Evolutionary conservation across 2,797 vertebrate genomes (phyloP), one percentile per base, ranked within the genome.

Genomic region (Odontamblyopus lacepedii): DNA sequence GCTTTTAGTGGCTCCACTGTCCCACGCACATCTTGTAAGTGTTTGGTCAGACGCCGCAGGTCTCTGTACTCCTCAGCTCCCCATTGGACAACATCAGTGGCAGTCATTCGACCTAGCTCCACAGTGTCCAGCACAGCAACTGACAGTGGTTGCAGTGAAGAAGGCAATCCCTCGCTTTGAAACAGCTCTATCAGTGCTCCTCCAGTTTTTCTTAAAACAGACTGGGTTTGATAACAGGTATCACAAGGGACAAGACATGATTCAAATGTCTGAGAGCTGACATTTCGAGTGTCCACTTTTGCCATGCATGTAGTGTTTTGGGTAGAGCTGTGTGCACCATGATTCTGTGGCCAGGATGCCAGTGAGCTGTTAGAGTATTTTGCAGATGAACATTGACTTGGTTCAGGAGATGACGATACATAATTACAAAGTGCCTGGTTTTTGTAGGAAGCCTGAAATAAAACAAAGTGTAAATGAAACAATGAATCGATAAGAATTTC

Each of bases 131-230:
- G 91, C 41, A 95, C 78, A 30, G 85, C 87, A 41, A 76, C 90
- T 71, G 94, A 88, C 71, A 97, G 94, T 26, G 80, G 92, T 90
- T 93, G 87, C 55, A 98, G 92, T 30, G 96, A 95, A 0, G 95
- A 99, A 48, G 96, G 95, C 81, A 99, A 89, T 70, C 96, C 96
- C 83, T 98, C 95, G 61, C 88, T 92, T 85, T 78, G 90, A 78
- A 97, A 96, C 76, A 99, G 80, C 63, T 88, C 77, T 35, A 93
- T 82, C 67, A 98, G 79, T 72, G 90, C 87, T 13, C 86, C 89
- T 73, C 95, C 94, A 0, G 95, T 95, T 75, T 94, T 88, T 19
- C 26, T 86, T 71, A 98, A 87, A 80, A 89, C 79, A 12, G 84
- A 85, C 81, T 97, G 97, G 18, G 94, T 84, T 0, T 86, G 82